Evolutionary conservation across 1,140 invertebrate genomes (phyloP), one percentile per base, ranked within the genome.

Genomic region (Leguminivora glycinivorella): DNA sequence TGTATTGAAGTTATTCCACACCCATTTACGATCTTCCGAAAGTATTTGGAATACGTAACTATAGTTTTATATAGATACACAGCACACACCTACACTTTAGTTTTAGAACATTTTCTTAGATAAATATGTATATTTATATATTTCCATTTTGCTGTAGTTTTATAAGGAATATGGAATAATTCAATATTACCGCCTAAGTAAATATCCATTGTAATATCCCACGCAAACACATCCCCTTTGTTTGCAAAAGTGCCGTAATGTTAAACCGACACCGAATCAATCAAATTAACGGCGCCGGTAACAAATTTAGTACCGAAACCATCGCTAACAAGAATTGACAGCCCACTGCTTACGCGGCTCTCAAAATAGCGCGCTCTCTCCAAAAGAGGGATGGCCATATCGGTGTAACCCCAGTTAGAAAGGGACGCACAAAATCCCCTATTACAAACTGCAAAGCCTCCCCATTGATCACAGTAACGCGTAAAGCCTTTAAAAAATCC

Each of bases 401-500:
- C 19, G 25, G 60, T 56, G 69, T 14, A 12, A 40, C 38, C 58
- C 67, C 34, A 71, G 77, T 76, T 68, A 31, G 76, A 77, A 77
- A 76, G 60, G 43, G 70, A 72, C 43, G 29, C 12, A 71, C 6
- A 72, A 70, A 74, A 79, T 79, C 77, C 81, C 76, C 81, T 76
- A 81, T 85, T 82, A 84, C 82, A 86, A 84, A 81, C 80, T 83
- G 79, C 74, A 82, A 88, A 87, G 83, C 83, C 80, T 73, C 71
- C 78, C 70, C 86, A 87, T 88, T 84, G 83, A 87, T 89, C 84
- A 89, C 80, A 79, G 85, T 80, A 87, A 85, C 81, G 82, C 85
- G 84, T 81, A 87, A 89, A 89, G 83, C 87, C 82, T 83, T 83
- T 83, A 87, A 84, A 74, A 88, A 87, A 89, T 86, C 86, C 87